Percentiles rank a stretch among this genome's conserved stretches.
Evolutionary conservation across 2,797 vertebrate genomes (phyloP).

Genomic region (Anas georgica): DNA sequence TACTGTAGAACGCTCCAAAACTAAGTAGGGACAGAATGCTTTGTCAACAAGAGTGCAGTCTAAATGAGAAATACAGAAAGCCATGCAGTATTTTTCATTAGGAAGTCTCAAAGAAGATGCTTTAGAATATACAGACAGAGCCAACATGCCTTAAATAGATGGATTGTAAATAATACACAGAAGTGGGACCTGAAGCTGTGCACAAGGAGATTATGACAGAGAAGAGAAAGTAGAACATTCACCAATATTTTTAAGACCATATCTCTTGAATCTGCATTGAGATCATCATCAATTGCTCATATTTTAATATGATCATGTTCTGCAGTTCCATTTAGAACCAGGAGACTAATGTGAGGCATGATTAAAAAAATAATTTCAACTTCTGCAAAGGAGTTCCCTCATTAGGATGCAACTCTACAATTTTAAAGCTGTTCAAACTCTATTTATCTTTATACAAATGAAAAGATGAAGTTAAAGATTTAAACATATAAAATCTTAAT

Average conservation of each 20-base stretch:
- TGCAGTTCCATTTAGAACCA: not conserved
- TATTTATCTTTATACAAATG: not conserved
- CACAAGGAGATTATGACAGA: not conserved
- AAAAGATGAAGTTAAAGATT: not conserved
- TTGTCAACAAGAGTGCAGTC: not conserved
- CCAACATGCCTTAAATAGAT: not conserved
- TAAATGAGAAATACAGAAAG: not conserved
- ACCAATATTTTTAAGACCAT: not conserved
- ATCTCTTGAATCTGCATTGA: not conserved
- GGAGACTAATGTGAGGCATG: not conserved
- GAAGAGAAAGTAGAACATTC: not conserved
- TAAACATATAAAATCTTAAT: conserved; percentile 19
- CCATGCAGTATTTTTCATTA: not conserved
- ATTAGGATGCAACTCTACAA: not conserved
- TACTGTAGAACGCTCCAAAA: not conserved
- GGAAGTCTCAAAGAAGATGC: not conserved
- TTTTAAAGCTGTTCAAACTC: conserved; percentile 26
- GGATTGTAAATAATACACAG: not conserved
- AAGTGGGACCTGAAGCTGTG: not conserved
- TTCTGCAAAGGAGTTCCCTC: not conserved
- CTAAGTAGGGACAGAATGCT: not conserved
- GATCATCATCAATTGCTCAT: not conserved
- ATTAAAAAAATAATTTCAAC: not conserved
- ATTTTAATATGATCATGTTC: not conserved
- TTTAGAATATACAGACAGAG: not conserved